Percentiles rank a stretch among this genome's conserved stretches.
phyloP scores from a whole-genome alignment of 2,888 invertebrate species.

The Drosophila buzzatii region DNA sequence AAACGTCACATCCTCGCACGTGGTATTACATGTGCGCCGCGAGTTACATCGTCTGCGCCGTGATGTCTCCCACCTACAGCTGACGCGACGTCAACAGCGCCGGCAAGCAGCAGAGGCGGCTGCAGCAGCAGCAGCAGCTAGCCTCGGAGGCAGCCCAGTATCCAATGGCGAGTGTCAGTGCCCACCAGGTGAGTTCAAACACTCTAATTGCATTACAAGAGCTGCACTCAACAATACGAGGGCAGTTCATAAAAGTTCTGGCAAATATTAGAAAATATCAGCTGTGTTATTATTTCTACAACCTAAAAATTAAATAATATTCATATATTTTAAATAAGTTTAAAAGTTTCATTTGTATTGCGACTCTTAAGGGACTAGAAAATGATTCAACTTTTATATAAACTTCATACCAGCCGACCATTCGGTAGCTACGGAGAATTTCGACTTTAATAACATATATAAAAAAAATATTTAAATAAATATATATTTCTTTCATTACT shows the following conservation, averaged over 20 bases:
- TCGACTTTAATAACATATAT: too few species aligned
- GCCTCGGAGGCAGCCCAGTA: constrained; percentile 82
- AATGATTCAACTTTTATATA: too few species aligned
- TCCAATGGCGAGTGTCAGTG: constrained; percentile 87
- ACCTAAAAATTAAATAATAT: too few species aligned
- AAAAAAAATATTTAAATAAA: too few species aligned
- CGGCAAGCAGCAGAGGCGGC: constrained; percentile 80
- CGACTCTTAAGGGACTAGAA: too few species aligned
- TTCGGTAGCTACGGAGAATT: too few species aligned
- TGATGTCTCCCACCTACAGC: constrained; percentile 85
- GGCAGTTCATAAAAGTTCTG: not conserved
- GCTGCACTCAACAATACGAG: not conserved
- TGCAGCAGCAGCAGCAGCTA: constrained; percentile 60
- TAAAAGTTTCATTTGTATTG: too few species aligned
- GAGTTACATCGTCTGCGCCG: constrained; percentile 85
- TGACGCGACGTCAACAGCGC: constrained; percentile 83
- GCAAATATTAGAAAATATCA: not conserved
- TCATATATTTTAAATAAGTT: too few species aligned
- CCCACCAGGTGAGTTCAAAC: constrained; percentile 88
- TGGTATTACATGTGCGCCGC: constrained; percentile 82
- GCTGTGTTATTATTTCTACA: not conserved
- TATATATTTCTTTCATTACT: too few species aligned
- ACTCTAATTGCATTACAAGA: not conserved
- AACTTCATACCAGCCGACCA: too few species aligned
- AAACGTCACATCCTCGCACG: constrained; percentile 48